Evolutionary conservation across 2,888 invertebrate genomes (phyloP).

Genomic region (Drosophila macrospina): DNA sequence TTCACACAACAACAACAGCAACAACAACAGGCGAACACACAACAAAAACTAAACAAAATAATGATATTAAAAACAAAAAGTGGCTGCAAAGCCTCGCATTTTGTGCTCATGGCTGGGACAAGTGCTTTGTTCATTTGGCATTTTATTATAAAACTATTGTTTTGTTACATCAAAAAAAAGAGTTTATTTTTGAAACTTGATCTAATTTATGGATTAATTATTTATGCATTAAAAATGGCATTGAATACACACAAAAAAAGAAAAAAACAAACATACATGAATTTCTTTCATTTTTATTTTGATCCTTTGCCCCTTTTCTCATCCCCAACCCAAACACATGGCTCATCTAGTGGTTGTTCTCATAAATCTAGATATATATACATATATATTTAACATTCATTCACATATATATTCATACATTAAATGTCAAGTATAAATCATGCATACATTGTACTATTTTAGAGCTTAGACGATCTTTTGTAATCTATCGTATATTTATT

Average conservation of each 20-base stretch:
- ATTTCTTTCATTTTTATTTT: slow-evolving; percentile 47
- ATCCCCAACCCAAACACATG: slow-evolving; percentile 1
- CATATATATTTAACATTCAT: slow-evolving; percentile 24
- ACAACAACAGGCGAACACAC: not conserved
- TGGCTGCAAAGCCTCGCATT: slow-evolving; percentile 1
- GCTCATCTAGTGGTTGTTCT: slow-evolving; percentile 55
- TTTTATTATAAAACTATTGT: slow-evolving; percentile 37
- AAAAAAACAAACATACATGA: slow-evolving; percentile 37
- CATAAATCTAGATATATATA: slow-evolving; percentile 33
- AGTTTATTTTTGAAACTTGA: slow-evolving; percentile 45
- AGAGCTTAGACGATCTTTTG: slow-evolving; percentile 69
- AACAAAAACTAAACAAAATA: slow-evolving; percentile 14
- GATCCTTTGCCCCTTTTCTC: not conserved
- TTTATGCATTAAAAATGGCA: slow-evolving; percentile 45
- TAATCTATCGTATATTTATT: slow-evolving; percentile 54
- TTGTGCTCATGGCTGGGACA: slow-evolving; percentile 36
- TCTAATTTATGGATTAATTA: slow-evolving; percentile 44
- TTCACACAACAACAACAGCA: slow-evolving; percentile 13
- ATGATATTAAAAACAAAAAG: slow-evolving; percentile 32
- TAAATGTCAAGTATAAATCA: slow-evolving; percentile 4
- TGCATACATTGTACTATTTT: slow-evolving; percentile 49
- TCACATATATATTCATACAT: slow-evolving; percentile 13
- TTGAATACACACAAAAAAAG: slow-evolving; percentile 53
- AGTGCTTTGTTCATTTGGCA: slow-evolving; percentile 44
- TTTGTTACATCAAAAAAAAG: slow-evolving; percentile 29